phyloP scores from a whole-genome alignment of 2,797 vertebrate species.

The Synaphobranchus kaupii region DNA sequence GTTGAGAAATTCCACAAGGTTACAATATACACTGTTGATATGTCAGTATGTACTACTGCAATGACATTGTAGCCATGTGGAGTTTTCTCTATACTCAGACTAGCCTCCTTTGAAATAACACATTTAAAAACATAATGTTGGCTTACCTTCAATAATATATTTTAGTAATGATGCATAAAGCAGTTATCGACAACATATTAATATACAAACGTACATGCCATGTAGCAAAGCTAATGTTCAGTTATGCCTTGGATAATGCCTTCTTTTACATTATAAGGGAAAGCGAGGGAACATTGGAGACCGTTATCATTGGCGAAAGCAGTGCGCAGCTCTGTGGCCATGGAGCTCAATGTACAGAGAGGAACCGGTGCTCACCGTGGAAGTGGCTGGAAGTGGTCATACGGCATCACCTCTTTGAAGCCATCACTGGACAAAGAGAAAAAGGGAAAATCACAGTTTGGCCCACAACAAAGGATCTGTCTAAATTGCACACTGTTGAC shows the following conservation, averaged over 20 bases:
- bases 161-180: not conserved
- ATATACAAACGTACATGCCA: not conserved
- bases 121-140: not conserved
- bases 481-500: not conserved
- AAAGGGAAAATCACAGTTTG: constrained; percentile 26
- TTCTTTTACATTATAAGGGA: not conserved
- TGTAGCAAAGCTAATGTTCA: not conserved
- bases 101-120: not conserved
- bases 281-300: not conserved
- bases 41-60: not conserved
- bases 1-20: too few species aligned
- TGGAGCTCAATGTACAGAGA: not conserved
- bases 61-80: not conserved
- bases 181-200: not conserved
- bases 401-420: constrained; percentile 95
- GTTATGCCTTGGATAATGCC: not conserved
- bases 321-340: not conserved
- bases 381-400: constrained; percentile 92
- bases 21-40: not conserved
- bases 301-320: not conserved
- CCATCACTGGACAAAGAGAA: constrained; percentile 80
- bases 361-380: constrained; percentile 79
- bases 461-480: not conserved
- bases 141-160: not conserved
- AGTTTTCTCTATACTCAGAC: not conserved